A percentile compares a stretch with the other conserved stretches of the same genome.
These are phyloP conservation scores for Macroteleia sp. DNA, from an alignment of 2,888 invertebrate genomes.

Conservation along the genomic window DNA sequence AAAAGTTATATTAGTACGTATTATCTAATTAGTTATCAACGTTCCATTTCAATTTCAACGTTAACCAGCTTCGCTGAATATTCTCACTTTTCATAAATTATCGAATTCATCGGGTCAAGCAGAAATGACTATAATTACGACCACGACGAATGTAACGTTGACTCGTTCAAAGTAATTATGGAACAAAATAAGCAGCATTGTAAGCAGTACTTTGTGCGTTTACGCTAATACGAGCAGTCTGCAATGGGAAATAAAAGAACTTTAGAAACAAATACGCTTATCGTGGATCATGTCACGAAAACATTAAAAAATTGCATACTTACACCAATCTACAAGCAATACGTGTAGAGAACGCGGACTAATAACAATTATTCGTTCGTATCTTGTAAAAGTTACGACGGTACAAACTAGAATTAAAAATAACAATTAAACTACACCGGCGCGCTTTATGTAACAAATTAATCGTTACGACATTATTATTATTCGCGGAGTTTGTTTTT, in stretches of 20 bases:
- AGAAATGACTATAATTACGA: conserved; percentile 44
- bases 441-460: conserved; percentile 31
- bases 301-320: conserved; percentile 56
- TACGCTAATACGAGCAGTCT: conserved; percentile 50
- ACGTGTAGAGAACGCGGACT: conserved; percentile 3
- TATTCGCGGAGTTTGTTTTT: too few relatives aligned
- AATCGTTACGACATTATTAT: conserved; percentile 11
- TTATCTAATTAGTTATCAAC: too few relatives aligned
- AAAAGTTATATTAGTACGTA: too few relatives aligned
- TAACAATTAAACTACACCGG: too few relatives aligned
- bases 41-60: neutral
- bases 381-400: conserved; percentile 40
- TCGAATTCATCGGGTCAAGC: conserved; percentile 28
- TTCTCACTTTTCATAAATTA: conserved; percentile 25
- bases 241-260: conserved; percentile 48
- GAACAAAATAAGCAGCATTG: conserved; percentile 49
- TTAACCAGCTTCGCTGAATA: neutral
- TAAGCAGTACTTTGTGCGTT: conserved; percentile 46
- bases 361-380: conserved; percentile 53
- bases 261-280: conserved; percentile 63
- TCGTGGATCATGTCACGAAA: conserved; percentile 60
- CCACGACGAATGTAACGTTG: conserved; percentile 43
- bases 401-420: conserved; percentile 48
- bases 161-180: conserved; percentile 48
- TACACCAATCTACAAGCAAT: too few relatives aligned